phyloP scores from a whole-genome alignment of 2,888 invertebrate genomes.

The Drosophila macrospina region DNA sequence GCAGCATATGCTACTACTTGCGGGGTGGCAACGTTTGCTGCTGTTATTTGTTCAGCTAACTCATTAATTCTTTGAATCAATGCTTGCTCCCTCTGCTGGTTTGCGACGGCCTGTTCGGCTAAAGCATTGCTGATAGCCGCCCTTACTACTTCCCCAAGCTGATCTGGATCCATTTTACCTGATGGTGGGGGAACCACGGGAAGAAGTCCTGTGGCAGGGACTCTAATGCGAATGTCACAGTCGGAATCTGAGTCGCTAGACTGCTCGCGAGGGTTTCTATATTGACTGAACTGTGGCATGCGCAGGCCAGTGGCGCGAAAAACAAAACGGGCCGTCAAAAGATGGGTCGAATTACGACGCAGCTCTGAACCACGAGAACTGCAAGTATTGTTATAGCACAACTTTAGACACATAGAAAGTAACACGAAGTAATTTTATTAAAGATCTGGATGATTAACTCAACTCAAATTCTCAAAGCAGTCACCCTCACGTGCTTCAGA shows the following conservation, averaged over 20 bases:
- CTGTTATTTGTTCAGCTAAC: background rate
- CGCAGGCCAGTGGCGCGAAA: constrained; percentile 2
- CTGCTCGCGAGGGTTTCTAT: background rate
- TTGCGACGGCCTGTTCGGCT: background rate
- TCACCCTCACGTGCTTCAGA: background rate
- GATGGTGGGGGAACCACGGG: background rate
- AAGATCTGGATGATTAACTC: constrained; percentile 3
- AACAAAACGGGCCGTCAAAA: constrained; percentile 1
- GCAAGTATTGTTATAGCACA: constrained; percentile 2
- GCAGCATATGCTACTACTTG: constrained; percentile 4
- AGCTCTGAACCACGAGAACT: constrained; percentile 1
- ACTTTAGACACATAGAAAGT: constrained; percentile 1
- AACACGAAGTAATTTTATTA: constrained; percentile 4
- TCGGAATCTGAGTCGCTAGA: constrained; percentile 2
- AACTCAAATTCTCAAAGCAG: background rate
- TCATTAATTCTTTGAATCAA: constrained; percentile 3
- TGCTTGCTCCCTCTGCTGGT: background rate
- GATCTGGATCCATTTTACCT: background rate
- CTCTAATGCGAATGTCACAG: background rate
- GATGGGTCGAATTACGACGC: constrained; percentile 1
- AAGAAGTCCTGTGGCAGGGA: background rate
- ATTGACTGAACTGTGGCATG: background rate
- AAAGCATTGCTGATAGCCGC: constrained; percentile 7
- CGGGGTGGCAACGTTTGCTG: background rate
- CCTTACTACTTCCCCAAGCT: background rate